These are phyloP conservation scores for Phaenicophaeus curvirostris DNA, from an alignment of 2,797 vertebrate genomes.

Conservation along the genomic window DNA sequence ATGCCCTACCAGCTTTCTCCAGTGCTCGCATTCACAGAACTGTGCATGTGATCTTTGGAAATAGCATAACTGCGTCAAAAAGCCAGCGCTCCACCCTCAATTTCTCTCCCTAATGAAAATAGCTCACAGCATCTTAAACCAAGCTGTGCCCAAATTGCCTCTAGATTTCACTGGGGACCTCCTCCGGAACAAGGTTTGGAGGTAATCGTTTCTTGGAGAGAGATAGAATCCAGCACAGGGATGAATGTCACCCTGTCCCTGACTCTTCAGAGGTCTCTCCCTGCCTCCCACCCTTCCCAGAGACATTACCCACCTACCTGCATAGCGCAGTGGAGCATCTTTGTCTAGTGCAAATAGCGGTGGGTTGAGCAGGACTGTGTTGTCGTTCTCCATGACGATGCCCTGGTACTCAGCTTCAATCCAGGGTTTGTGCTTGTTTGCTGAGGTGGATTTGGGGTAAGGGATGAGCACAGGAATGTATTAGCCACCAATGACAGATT, in stretches of 20 bases:
- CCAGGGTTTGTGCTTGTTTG: slow-evolving; percentile 99
- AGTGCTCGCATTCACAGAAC: neutral
- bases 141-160: slow-evolving; percentile 2
- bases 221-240: neutral
- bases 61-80: slow-evolving; percentile 66
- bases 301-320: slow-evolving; percentile 78
- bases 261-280: neutral
- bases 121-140: slow-evolving; percentile 42
- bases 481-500: neutral
- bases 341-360: slow-evolving; percentile 99
- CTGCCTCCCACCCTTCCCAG: neutral
- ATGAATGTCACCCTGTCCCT: neutral
- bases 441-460: slow-evolving; percentile 71
- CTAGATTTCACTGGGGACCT: neutral
- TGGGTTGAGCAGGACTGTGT: slow-evolving; percentile 95
- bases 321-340: slow-evolving; percentile 95
- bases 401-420: slow-evolving; percentile 98
- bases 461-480: neutral
- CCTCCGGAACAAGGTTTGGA: neutral
- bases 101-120: slow-evolving; percentile 7
- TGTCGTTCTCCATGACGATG: slow-evolving; percentile 99
- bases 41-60: slow-evolving; percentile 58
- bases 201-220: neutral
- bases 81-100: slow-evolving; percentile 55
- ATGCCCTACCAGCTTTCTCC: slow-evolving; percentile 20